These are phyloP conservation scores for Trichonephila clavata DNA, from an alignment of 1,140 invertebrate species.

Conservation along the genomic window DNA sequence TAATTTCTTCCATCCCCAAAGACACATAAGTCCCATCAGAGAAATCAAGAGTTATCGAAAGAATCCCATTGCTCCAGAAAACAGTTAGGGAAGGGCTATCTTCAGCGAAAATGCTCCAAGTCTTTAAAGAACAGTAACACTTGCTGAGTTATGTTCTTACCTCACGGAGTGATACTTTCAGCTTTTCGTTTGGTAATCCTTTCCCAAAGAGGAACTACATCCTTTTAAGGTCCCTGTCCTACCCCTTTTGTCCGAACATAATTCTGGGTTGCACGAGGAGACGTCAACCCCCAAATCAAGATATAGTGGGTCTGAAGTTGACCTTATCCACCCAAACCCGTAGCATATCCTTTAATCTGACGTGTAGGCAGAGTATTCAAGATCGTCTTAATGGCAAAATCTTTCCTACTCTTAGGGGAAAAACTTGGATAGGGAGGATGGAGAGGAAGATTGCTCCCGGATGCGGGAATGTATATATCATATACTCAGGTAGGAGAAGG, in stretches of 20 bases:
- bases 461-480: constrained; percentile 62
- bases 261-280: constrained; percentile 44
- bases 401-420: constrained; percentile 40
- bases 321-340: constrained; percentile 34
- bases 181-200: constrained; percentile 61
- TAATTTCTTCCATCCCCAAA: background rate
- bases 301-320: constrained; percentile 43
- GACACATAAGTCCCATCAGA: constrained; percentile 32
- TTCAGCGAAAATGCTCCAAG: background rate
- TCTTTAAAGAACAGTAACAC: constrained; percentile 71
- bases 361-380: background rate
- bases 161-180: constrained; percentile 49
- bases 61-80: background rate
- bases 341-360: constrained; percentile 72
- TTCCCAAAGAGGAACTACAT: constrained; percentile 50
- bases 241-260: constrained; percentile 50
- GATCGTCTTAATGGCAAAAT: constrained; percentile 49
- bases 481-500: constrained; percentile 3
- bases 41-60: constrained; percentile 36
- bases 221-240: constrained; percentile 60
- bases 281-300: constrained; percentile 60
- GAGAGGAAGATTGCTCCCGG: constrained; percentile 43
- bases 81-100: background rate
- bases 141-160: constrained; percentile 8
- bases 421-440: constrained; percentile 15